Evolutionary conservation across 2,888 invertebrate species (phyloP).

Genomic region (Spicauda simplicius): DNA sequence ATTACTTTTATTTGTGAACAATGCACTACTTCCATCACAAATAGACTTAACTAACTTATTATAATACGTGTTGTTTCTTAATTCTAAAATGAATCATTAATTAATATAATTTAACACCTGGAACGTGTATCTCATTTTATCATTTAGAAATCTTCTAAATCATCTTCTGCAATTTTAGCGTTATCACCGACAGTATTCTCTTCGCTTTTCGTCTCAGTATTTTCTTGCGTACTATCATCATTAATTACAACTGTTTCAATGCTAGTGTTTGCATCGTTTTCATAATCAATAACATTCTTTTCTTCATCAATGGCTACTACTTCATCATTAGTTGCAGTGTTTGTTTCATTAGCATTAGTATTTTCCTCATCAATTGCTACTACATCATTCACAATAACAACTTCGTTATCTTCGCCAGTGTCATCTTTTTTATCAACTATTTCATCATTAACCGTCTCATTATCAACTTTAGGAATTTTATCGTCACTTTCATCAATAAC

Average conservation of each 20-base stretch:
- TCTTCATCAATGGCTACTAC: not conserved
- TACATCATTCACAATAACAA: not conserved
- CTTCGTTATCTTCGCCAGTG: not conserved
- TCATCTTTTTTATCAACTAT: not conserved
- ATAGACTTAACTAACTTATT: too few species aligned
- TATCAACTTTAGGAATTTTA: not conserved
- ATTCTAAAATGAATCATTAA: too few species aligned
- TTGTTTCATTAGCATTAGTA: too few species aligned
- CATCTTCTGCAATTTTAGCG: not conserved
- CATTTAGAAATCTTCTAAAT: not conserved
- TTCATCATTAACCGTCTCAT: not conserved
- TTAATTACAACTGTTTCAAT: too few species aligned
- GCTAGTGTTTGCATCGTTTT: too few species aligned
- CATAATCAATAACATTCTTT: not conserved
- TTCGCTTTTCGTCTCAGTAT: too few species aligned
- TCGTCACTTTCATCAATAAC: slow-evolving; percentile 3
- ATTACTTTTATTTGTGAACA: not conserved
- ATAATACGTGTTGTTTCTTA: too few species aligned
- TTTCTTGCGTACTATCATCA: too few species aligned
- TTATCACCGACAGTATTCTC: not conserved
- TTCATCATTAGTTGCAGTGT: not conserved
- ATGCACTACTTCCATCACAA: too few species aligned
- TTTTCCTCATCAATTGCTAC: too few species aligned
- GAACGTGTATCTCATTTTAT: not conserved
- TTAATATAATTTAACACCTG: too few species aligned